Evolutionary conservation across 2,113 vertebrate species (phyloP).

Genomic region (Forbesichthys agassizii): DNA sequence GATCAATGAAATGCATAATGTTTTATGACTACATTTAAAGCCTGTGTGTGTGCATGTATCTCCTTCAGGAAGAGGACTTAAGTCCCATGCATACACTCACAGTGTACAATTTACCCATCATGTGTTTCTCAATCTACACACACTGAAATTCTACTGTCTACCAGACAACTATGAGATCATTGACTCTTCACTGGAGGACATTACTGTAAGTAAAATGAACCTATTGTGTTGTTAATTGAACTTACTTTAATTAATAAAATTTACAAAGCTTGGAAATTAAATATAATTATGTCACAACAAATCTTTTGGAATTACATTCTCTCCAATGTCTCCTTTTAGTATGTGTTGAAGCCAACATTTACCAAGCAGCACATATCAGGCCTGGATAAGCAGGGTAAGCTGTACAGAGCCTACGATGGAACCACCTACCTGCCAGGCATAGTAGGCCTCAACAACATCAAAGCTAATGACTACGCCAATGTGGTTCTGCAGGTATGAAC

Average conservation of each 20-base stretch:
- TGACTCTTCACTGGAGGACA: conserved; percentile 94
- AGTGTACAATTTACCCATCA: conserved; percentile 97
- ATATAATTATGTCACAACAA: conserved; percentile 5
- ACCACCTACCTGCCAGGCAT: conserved; percentile 97
- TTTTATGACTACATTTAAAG: not conserved
- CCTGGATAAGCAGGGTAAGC: conserved; percentile 93
- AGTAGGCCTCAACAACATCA: conserved; percentile 97
- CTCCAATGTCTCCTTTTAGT: conserved; percentile 73
- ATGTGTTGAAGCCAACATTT: conserved; percentile 95
- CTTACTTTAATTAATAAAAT: not conserved
- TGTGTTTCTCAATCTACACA: conserved; percentile 96
- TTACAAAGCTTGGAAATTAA: not conserved
- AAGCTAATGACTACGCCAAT: conserved; percentile 97
- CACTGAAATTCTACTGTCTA: conserved; percentile 96
- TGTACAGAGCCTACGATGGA: conserved; percentile 95
- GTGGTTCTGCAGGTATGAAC: conserved; percentile 89
- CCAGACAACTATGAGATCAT: conserved; percentile 99
- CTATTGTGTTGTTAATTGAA: not conserved
- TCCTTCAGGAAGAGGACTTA: conserved; percentile 87
- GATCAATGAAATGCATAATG: not conserved
- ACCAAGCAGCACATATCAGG: conserved; percentile 89
- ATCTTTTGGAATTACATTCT: not conserved
- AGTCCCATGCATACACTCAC: conserved; percentile 97
- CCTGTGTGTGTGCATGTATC: not conserved
- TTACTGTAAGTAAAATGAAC: conserved; percentile 79